phyloP scores from a whole-genome alignment of 1,140 invertebrate species.

The Rhopalosiphum padi region DNA sequence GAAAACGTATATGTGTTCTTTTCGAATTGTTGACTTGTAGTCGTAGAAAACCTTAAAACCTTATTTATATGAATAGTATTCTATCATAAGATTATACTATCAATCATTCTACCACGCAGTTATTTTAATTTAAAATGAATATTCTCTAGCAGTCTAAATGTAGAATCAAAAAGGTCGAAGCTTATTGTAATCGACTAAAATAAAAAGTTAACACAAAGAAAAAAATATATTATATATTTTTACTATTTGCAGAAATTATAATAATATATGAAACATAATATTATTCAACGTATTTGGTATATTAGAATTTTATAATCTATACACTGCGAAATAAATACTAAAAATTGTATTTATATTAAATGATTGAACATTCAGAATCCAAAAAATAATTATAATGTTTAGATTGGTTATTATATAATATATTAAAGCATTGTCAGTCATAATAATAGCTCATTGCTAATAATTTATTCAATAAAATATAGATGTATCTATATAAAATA shows the following conservation, averaged over 20 bases:
- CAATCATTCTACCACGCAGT: neutral
- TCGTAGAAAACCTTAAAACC: no score
- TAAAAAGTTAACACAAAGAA: neutral
- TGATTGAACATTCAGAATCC: no score
- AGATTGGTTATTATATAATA: neutral
- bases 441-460: neutral
- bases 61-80: neutral
- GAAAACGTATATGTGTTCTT: slow-evolving; percentile 5
- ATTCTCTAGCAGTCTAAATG: neutral
- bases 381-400: neutral
- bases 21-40: neutral
- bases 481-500: neutral
- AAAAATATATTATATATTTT: neutral
- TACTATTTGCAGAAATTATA: neutral
- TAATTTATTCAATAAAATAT: neutral
- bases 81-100: neutral
- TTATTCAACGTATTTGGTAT: no score
- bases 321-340: neutral
- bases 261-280: neutral
- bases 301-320: neutral
- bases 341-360: neutral
- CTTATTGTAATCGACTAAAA: neutral
- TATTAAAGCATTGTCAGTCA: neutral
- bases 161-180: neutral
- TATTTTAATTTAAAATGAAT: slow-evolving; percentile 35